phyloP scores from a whole-genome alignment of 64 coral and sea anemone species.

The Montipora sp. region DNA sequence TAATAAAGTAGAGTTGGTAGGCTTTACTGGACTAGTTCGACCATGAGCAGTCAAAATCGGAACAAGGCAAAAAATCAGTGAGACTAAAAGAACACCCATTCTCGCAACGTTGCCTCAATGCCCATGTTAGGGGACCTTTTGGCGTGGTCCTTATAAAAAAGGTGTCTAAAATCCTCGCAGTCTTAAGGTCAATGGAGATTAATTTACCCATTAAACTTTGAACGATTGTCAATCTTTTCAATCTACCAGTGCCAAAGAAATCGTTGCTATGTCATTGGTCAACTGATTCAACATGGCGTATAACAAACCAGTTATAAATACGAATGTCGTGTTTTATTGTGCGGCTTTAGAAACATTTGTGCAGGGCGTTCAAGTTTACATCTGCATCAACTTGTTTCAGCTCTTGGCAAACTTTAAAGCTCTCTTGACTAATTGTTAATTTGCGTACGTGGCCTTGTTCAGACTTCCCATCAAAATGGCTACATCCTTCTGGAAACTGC shows the following conservation, averaged over 20 bases:
- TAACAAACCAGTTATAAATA: too few species aligned
- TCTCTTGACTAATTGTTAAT: too few species aligned
- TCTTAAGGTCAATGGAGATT: background rate
- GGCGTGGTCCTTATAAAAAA: background rate
- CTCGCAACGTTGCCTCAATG: background rate
- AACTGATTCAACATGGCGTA: too few species aligned
- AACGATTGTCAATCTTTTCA: background rate
- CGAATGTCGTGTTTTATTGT: too few species aligned
- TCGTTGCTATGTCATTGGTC: background rate
- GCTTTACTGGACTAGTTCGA: background rate
- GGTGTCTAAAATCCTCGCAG: background rate
- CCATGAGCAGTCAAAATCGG: background rate
- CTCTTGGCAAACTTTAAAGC: too few species aligned
- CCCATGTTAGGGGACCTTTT: background rate
- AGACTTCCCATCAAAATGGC: too few species aligned
- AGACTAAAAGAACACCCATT: background rate
- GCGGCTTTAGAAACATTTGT: too few species aligned
- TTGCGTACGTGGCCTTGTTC: too few species aligned
- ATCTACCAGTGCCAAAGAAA: background rate
- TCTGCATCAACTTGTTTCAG: too few species aligned
- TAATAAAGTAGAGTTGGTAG: background rate
- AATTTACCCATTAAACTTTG: background rate
- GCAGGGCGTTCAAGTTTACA: too few species aligned
- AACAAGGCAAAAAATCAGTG: background rate
- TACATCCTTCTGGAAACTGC: too few species aligned